Base-by-base conservation (phyloP, 2,888 invertebrate genomes). In the Sepiola atlantica region DNA sequence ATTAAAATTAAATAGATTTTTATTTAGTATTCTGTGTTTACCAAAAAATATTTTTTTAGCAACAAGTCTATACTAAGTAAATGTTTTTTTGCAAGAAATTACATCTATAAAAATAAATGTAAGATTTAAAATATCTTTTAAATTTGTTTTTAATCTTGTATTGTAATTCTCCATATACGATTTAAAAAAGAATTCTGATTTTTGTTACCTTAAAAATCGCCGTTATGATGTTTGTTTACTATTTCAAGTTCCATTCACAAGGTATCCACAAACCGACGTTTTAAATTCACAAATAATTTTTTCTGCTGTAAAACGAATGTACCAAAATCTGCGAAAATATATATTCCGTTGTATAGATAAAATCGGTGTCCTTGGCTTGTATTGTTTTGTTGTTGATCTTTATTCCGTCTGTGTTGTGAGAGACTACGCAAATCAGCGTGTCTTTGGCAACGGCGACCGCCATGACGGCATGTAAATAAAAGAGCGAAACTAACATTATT, bases 161-260 rank as follows among this genome's bases (percentile, higher is more conserved):
- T 77, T 77, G n/a, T 16, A 77, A 21, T 21, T 32, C n/a, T n/a
- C 32, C 4, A 10, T 77, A 32, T 32, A 77, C 77, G 12, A n/a
- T 32, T 45, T 45, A n/a, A 77, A 77, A 12, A n/a, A 77, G n/a
- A n/a, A n/a, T 28, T 93, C 91, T 94, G 94, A 0, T 94, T 35
- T 54, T 28, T 93, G 54, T 54, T 61, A 94, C 32, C 92, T 94
- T 92, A 91, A 55, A 94, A 93, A 94, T 94, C 94, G 93, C 94
- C 94, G 95, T 95, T 95, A 95, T 77, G n/a, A n/a, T 77, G 77
- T 77, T 45, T 77, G 77, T 77, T 77, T 77, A 77, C 77, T n/a
- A 77, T 12, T 77, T 8, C 45, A 45, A 45, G 8, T 45, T 45
- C 8, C 77, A 77, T 77, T 77, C 77, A 77, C 28, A n/a, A 77